Conservation (phyloP, 2,888 invertebrate genomes). For the Merodon equestris region DNA sequence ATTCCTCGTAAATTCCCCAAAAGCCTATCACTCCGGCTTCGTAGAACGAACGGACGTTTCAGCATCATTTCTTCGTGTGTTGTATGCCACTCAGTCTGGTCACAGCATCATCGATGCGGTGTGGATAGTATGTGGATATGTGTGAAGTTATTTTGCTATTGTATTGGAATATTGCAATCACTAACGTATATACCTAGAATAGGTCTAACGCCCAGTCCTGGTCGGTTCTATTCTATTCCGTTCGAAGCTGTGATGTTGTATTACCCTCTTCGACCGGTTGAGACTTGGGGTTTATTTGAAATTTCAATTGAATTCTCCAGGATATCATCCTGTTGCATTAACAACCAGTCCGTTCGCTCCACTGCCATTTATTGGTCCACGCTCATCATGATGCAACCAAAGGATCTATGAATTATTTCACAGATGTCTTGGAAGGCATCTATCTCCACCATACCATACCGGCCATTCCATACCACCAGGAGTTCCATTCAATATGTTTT, state of each 20-base stretch:
- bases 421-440: constrained; percentile 52
- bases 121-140: constrained; percentile 17
- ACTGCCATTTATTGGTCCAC: constrained; percentile 5
- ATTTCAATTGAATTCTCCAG: constrained; percentile 57
- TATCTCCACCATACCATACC: not conserved
- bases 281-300: constrained; percentile 38
- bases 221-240: not conserved
- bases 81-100: not conserved
- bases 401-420: constrained; percentile 65
- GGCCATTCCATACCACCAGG: constrained; percentile 7
- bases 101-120: not conserved
- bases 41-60: constrained; percentile 15
- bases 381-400: constrained; percentile 58
- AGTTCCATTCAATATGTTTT: constrained; percentile 50
- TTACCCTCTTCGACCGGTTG: too few species aligned
- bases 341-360: constrained; percentile 36
- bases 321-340: constrained; percentile 60
- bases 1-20: constrained; percentile 31
- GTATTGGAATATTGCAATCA: constrained; percentile 49
- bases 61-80: not conserved
- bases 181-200: too few species aligned
- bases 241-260: too few species aligned
- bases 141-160: constrained; percentile 43
- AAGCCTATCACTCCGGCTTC: constrained; percentile 8
- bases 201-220: not conserved